Percentiles rank a stretch among this genome's conserved stretches.
Evolutionary conservation across 2,113 vertebrate genomes (phyloP).

Genomic region (Nannobrachium achirus): DNA sequence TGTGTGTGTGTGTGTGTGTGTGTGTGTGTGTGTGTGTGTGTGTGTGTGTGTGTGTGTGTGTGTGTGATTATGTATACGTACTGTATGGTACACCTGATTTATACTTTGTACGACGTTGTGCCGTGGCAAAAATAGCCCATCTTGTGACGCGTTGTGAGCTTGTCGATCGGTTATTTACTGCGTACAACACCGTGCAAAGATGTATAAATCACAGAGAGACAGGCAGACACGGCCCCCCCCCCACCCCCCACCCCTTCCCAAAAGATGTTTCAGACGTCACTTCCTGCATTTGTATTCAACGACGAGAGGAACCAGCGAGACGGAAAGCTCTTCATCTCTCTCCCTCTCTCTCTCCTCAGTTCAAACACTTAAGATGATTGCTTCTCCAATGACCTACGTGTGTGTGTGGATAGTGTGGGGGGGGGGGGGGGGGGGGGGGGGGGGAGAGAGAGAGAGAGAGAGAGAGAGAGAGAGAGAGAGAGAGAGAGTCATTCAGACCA

Average conservation of each 20-base stretch:
- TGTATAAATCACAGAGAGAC: too few species aligned
- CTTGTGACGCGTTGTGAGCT: too few species aligned
- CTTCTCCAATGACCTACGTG: conserved; percentile 66
- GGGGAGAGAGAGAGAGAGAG: conserved; percentile 2
- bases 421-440: conserved; percentile 21
- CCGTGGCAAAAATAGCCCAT: too few species aligned
- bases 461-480: conserved; percentile 13
- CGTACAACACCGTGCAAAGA: too few species aligned
- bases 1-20: background rate
- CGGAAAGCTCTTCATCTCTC: conserved; percentile 47
- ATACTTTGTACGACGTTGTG: too few species aligned
- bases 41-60: background rate
- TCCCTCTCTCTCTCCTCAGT: conserved; percentile 61
- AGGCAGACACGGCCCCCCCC: too few species aligned
- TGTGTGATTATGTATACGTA: too few species aligned
- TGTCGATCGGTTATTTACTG: background rate
- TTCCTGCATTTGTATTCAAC: conserved; percentile 56
- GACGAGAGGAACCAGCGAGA: conserved; percentile 48
- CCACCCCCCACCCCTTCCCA: too few species aligned
- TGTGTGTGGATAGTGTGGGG: conserved; percentile 44
- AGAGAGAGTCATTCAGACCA: background rate
- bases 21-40: too few species aligned
- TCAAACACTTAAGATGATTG: conserved; percentile 80
- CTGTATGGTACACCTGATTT: too few species aligned
- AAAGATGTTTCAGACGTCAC: background rate